Evolutionary conservation across 2,113 vertebrate genomes (phyloP), one percentile per base, ranked within the genome.

Genomic region (cat (Felis catus)): DNA sequence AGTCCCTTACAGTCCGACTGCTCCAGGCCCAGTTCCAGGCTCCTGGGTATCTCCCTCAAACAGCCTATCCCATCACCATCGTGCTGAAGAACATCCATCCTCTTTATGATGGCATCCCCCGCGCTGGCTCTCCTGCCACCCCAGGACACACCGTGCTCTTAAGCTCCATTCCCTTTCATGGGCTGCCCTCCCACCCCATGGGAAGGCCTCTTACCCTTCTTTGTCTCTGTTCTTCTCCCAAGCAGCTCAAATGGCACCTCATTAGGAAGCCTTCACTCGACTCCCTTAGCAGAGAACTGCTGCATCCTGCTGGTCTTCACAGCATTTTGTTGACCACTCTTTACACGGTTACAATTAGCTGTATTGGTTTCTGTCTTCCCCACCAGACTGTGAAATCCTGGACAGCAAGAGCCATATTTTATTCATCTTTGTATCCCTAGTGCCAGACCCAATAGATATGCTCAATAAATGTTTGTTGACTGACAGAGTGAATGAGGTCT

Each of bases 101-200:
- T 74, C 86, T n/a, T 61, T n/a, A 16, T 1, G 3, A 63, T 3
- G 10, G n/a, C 19, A 15, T 33, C 15, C 27, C 31, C 27, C 8
- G 13, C 0, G 3, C 53, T 36, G 84, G 16, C 15, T 41, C 53
- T 27, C 53, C 45, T 3, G 2, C 11, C 27, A 11, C 14, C 66
- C 5, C 33, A 16, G 21, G 4, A 33, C 79, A 78, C 15, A 0
- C 39, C 1, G 23, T 18, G 15, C 65, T 66, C 94, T 68, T 71
- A 13, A 1, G 19, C 66, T 41, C 82, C n/a, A 61, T 8, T 41
- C 48, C 79, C 33, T 23, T 3, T 27, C 0, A 0, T 4, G 29
- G 5, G 18, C 68, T 31, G 13, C 15, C 87, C 31, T 51, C 3
- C 16, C 12, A 31, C 15, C 41, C 74, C 36, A 7, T 1, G 1